Percentiles rank a stretch among this genome's conserved stretches.
phyloP scores from a whole-genome alignment of 2,797 vertebrate genomes.

The Poecilia picta region DNA sequence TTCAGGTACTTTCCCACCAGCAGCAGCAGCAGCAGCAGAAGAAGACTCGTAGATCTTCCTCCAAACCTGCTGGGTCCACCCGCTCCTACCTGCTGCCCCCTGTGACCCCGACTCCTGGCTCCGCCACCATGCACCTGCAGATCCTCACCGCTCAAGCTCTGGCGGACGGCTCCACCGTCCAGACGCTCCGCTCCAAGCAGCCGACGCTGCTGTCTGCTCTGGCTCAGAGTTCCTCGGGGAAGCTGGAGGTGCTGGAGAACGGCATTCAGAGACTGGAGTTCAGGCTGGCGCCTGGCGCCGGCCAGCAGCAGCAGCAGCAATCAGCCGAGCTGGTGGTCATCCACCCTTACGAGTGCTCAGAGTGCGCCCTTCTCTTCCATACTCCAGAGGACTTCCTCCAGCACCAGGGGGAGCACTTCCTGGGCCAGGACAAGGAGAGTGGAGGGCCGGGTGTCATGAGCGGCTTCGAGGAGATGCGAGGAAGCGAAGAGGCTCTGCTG shows the following conservation, averaged over 20 bases:
- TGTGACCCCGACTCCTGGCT: conserved; percentile 70
- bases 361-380: conserved; percentile 88
- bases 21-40: conserved; percentile 67
- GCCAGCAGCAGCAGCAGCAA: conserved; percentile 50
- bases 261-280: conserved; percentile 74
- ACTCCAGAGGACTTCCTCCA: conserved; percentile 92
- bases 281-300: conserved; percentile 59
- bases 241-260: conserved; percentile 63
- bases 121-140: conserved; percentile 85
- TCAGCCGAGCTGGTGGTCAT: conserved; percentile 73
- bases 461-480: conserved; percentile 69
- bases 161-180: conserved; percentile 74
- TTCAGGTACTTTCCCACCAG: conserved; percentile 78
- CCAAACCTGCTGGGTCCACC: conserved; percentile 50
- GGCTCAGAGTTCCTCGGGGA: conserved; percentile 37
- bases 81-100: conserved; percentile 71
- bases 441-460: conserved; percentile 77
- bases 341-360: conserved; percentile 92
- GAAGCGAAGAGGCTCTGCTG: conserved; percentile 60
- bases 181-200: conserved; percentile 66
- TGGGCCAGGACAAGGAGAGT: conserved; percentile 88
- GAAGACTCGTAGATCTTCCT: conserved; percentile 55
- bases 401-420: conserved; percentile 92
- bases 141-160: conserved; percentile 84
- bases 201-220: conserved; percentile 63